Evolutionary conservation across 37 sponge, comb jelly and placozoan genomes (phyloP).

Genomic region (Amphimedon queenslandica): DNA sequence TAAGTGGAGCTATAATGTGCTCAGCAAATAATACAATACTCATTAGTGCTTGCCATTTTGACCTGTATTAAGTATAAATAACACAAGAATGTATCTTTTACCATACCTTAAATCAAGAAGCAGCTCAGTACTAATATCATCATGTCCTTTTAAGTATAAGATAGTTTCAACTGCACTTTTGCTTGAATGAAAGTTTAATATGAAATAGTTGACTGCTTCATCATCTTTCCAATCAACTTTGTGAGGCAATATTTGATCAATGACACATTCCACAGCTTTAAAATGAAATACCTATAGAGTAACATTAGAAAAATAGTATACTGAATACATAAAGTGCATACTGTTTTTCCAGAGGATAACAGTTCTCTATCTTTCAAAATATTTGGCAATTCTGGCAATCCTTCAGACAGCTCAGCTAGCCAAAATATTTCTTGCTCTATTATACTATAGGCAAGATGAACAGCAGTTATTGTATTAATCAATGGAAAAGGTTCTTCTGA

Average conservation of each 20-base stretch:
- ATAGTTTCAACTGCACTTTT: not conserved
- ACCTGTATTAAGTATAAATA: no score
- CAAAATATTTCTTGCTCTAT: not conserved
- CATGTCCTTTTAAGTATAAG: not conserved
- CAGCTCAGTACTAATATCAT: no score
- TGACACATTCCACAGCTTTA: not conserved
- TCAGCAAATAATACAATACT: not conserved
- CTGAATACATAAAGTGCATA: not conserved
- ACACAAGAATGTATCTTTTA: no score
- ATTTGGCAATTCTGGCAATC: not conserved
- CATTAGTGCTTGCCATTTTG: not conserved
- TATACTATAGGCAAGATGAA: not conserved
- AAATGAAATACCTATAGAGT: slow-evolving; percentile 7
- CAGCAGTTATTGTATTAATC: not conserved
- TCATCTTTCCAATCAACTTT: not conserved
- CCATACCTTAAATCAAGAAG: no score
- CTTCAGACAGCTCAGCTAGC: not conserved
- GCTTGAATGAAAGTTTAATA: not conserved
- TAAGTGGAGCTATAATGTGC: not conserved
- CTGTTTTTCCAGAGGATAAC: not conserved
- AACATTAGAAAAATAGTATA: not conserved
- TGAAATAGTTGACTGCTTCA: not conserved
- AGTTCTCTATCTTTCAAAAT: not conserved
- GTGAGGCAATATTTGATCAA: not conserved
- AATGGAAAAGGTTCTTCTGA: not conserved